Conservation (phyloP, 2,888 invertebrate species). For the Eudasyphora cyanicolor region DNA sequence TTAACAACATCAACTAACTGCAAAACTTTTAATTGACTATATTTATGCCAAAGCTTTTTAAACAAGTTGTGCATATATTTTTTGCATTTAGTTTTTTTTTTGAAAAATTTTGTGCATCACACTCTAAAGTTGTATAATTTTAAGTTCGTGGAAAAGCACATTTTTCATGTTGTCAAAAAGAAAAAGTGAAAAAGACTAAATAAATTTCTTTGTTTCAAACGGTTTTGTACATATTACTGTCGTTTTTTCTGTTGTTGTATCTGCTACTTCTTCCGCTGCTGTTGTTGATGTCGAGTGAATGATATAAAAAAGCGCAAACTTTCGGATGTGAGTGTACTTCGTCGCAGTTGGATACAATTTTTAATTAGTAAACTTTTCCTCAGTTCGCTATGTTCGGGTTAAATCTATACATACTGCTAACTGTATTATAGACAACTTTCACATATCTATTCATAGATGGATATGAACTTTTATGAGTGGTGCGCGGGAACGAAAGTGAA, state of each 20-base stretch:
- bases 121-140: slow-evolving; percentile 25
- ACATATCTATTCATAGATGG: not conserved
- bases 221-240: not conserved
- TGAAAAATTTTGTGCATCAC: not conserved
- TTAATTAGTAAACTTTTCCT: slow-evolving; percentile 30
- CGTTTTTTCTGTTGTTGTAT: not conserved
- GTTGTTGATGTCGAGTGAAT: slow-evolving; percentile 2
- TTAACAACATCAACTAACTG: slow-evolving; percentile 58
- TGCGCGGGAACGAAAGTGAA: too few species aligned
- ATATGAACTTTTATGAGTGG: too few species aligned
- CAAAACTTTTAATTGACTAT: slow-evolving; percentile 64
- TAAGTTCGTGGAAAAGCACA: slow-evolving; percentile 33
- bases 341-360: slow-evolving; percentile 13
- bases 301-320: slow-evolving; percentile 18
- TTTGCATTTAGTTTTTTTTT: slow-evolving; percentile 10
- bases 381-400: not conserved
- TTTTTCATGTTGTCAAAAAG: slow-evolving; percentile 50
- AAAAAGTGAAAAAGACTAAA: not conserved
- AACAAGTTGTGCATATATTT: slow-evolving; percentile 23
- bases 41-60: slow-evolving; percentile 56
- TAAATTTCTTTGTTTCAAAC: slow-evolving; percentile 13
- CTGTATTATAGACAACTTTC: not conserved
- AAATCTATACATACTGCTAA: not conserved
- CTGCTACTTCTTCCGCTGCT: not conserved
- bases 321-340: not conserved